Evolutionary conservation across 2,113 vertebrate species (phyloP), one percentile per base, ranked within the genome.

Genomic region (Leucopsar rothschildi): DNA sequence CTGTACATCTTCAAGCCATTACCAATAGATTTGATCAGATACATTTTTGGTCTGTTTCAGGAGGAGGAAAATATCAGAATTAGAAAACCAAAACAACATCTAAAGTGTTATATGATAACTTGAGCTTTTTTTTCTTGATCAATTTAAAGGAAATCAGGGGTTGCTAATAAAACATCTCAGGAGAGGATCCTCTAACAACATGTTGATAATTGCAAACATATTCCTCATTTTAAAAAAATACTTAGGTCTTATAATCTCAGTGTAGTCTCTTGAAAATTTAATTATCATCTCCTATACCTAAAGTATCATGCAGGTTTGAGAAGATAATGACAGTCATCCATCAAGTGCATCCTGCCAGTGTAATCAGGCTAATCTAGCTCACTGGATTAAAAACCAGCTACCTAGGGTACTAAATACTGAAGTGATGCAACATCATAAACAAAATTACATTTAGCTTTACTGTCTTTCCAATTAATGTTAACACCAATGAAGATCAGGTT

Each of bases 251-350:
- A 95, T 85, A 83, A 96, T 97, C 95, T 98, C 97, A 92, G 40
- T 56, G 70, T 93, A 93, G 88, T 97, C 96, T 97, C 95, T 95
- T 96, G 93, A 97, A 97, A 98, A 98, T 97, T 98, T 97, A 98
- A 98, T 97, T 96, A 98, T 96, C 95, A 96, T 97, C 97, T 96
- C 96, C 93, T 95, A 97, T 94, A 96, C 88, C 96, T 97, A 96
- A 98, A 98, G 96, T 96, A 97, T 97, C 93, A 95, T 71, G 94
- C 96, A 98, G 96, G 95, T 97, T 98, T 98, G 96, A 98, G 94
- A 97, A 96, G 97, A 98, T 98, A 98, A 98, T 98, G 97, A 98
- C 97, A 97, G 94, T 98, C 97, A 98, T 98, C 97, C 92, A 98
- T 98, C 98, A 98, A 97, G 93, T 81, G 95, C 88, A 98, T 97